phyloP scores from a whole-genome alignment of 2,888 invertebrate genomes.

The Tricholauxania praeusta region DNA sequence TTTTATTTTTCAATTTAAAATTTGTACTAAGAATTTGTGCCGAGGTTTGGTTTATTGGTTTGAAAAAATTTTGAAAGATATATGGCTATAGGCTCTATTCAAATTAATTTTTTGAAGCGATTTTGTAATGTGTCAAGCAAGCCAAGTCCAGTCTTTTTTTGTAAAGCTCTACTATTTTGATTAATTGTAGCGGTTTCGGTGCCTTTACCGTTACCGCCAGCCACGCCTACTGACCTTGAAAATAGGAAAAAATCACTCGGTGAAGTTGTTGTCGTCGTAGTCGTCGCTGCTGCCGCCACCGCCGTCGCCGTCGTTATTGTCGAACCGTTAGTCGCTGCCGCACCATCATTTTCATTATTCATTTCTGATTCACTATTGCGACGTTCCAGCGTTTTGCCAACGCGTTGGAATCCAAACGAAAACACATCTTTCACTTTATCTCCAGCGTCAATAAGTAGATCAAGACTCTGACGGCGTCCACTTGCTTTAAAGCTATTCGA shows the following conservation, averaged over 20 bases:
- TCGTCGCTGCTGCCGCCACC: slow-evolving; percentile 37
- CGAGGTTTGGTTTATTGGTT: slow-evolving; percentile 4
- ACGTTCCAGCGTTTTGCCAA: slow-evolving; percentile 77
- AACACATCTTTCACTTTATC: slow-evolving; percentile 86
- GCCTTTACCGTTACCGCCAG: slow-evolving; percentile 28
- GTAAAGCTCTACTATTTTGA: slow-evolving; percentile 47
- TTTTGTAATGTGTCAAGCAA: slow-evolving; percentile 60
- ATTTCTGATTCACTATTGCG: slow-evolving; percentile 79
- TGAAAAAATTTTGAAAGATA: slow-evolving; percentile 29
- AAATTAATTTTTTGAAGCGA: slow-evolving; percentile 62
- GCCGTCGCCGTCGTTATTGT: slow-evolving; percentile 23
- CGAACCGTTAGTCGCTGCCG: slow-evolving; percentile 41
- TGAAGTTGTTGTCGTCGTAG: slow-evolving; percentile 43
- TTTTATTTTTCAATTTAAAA: slow-evolving; percentile 40
- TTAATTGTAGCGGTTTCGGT: slow-evolving; percentile 39
- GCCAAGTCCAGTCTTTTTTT: slow-evolving; percentile 51
- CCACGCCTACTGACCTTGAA: slow-evolving; percentile 63
- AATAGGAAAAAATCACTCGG: slow-evolving; percentile 66
- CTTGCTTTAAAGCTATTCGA: slow-evolving; percentile 64
- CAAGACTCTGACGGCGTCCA: slow-evolving; percentile 78
- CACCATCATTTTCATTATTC: slow-evolving; percentile 54
- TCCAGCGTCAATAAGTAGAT: slow-evolving; percentile 81
- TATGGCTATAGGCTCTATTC: slow-evolving; percentile 21
- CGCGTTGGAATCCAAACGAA: slow-evolving; percentile 80
- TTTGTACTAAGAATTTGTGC: slow-evolving; percentile 17